Evolutionary conservation across 2,113 vertebrate genomes (phyloP).

Genomic region (Clupea harengus): DNA sequence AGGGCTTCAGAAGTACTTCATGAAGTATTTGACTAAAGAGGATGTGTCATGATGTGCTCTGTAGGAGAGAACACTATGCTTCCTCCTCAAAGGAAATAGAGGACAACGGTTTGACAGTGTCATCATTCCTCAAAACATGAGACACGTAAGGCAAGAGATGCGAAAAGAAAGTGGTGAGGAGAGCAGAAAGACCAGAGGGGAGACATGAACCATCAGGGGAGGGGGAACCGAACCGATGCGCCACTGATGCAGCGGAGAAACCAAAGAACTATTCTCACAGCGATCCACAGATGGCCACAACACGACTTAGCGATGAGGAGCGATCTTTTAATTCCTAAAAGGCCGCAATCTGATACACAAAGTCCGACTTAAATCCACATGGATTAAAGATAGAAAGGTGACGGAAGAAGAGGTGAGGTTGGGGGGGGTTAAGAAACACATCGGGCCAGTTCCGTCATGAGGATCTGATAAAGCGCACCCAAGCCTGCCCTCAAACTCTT

Average conservation of each 20-base stretch:
- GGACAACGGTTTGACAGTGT: not conserved
- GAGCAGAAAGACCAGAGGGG: not conserved
- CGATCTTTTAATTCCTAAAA: conserved; percentile 63
- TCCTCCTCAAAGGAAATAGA: too few species aligned
- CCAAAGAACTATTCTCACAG: not conserved
- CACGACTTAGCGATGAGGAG: conserved; percentile 50
- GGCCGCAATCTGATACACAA: conserved; percentile 51
- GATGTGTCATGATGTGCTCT: not conserved
- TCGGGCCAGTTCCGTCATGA: conserved; percentile 54
- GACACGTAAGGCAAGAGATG: too few species aligned
- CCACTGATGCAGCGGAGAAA: too few species aligned
- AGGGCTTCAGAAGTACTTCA: not conserved
- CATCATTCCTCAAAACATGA: not conserved
- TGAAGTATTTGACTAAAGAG: not conserved
- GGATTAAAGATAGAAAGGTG: conserved; percentile 39
- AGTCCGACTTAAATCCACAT: conserved; percentile 51
- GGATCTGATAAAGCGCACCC: conserved; percentile 66
- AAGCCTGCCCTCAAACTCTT: conserved; percentile 64
- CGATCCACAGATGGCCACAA: conserved; percentile 48
- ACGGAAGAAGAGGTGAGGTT: conserved; percentile 19
- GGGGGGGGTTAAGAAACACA: conserved; percentile 42
- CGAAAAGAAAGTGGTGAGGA: not conserved
- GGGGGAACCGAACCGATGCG: not conserved
- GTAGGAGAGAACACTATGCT: not conserved
- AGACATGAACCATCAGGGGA: not conserved